Evolutionary conservation across 2,113 vertebrate species (phyloP).

Genomic region (Vireo altiloquus): DNA sequence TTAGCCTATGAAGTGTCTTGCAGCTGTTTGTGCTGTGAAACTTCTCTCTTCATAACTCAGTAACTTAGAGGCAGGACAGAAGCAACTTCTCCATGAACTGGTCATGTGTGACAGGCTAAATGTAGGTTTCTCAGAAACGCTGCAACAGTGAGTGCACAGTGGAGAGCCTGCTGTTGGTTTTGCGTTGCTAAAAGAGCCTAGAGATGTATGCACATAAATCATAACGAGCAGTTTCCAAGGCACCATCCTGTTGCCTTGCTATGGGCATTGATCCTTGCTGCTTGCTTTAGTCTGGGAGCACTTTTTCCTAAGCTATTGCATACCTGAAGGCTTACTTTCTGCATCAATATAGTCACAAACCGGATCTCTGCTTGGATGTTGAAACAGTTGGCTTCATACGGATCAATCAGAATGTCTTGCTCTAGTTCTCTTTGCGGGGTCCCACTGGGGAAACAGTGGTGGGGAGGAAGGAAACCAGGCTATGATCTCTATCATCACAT

Average conservation of each 20-base stretch:
- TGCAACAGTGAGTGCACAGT: not conserved
- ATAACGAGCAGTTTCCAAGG: fast-evolving
- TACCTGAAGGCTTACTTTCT: not conserved
- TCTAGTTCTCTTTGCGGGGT: not conserved
- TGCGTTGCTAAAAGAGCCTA: not conserved
- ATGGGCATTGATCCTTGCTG: not conserved
- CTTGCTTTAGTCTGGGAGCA: not conserved
- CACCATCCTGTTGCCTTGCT: not conserved
- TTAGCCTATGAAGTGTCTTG: not conserved
- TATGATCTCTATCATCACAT: not conserved
- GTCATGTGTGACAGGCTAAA: not conserved
- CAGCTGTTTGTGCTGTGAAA: not conserved
- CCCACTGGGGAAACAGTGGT: not conserved
- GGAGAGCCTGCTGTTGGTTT: not conserved
- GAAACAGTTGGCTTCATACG: not conserved
- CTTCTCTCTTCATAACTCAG: not conserved
- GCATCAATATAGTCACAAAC: not conserved
- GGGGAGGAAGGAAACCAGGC: not conserved
- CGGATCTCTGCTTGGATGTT: not conserved
- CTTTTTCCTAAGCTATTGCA: not conserved
- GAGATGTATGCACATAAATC: not conserved
- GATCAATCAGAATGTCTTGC: not conserved
- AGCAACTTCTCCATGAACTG: not conserved
- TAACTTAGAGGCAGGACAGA: not conserved
- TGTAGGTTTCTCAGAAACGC: not conserved